Evolutionary conservation across 2,888 invertebrate genomes (phyloP), one percentile per base, ranked within the genome.

Genomic region (Imbricaverruca yamaguchii): DNA sequence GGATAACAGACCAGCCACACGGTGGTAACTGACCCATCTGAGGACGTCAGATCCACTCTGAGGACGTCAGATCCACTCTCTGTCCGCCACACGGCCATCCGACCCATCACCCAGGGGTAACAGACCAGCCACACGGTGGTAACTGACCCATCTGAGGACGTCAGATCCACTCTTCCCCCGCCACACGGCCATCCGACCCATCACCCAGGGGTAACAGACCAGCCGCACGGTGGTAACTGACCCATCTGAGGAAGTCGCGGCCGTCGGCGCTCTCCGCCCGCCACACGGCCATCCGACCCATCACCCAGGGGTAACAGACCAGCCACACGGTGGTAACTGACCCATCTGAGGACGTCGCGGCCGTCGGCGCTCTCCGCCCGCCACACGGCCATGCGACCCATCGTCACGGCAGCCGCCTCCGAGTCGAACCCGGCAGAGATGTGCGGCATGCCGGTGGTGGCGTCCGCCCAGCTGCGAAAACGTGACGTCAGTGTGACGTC

Each of bases 291-390:
- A 98, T 92, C 56, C 99, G 91, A 0, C 97, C 94, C 96, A 99
- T 98, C 39, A 39, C 39, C 39, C 39, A 39, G 39, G 39, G 39
- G 39, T 39, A 39, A 4, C 39, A 1, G 39, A 39, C 39, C 4
- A 39, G 39, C 39, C 39, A 39, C 39, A 1, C 39, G 39, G 81
- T 13, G 12, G n/a, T 63, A 63, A 67, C 67, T 79, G 57, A 79
- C 93, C 99, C 99, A 99, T 87, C 99, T 92, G 84, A 99, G 90
- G 65, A 99, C 97, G 87, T 99, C 99, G 0, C 97, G 96, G 4
- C 90, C 90, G 59, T 97, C 96, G 86, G 97, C 97, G 18, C 93
- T 93, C 87, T 97, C 97, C 0, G 98, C 98, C 85, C 97, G 91
- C 89, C 96, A 97, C 57, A 97, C 97, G 21, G 98, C 98, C 87